A percentile compares a stretch with the other conserved stretches of the same genome.
Conservation (phyloP, 2,888 invertebrate species). For the Rhamnusium bicolor region DNA sequence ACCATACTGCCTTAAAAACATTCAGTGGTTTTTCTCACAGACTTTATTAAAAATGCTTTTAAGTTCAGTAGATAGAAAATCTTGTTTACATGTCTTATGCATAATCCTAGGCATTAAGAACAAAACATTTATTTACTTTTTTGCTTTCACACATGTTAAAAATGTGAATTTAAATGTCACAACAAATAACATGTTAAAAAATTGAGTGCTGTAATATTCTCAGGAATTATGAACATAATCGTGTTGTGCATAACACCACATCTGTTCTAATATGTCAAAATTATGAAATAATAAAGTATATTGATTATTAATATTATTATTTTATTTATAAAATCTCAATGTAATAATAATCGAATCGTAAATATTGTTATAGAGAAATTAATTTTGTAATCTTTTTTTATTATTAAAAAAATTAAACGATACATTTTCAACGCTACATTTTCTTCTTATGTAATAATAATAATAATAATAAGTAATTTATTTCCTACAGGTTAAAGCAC, state of each 20-base stretch:
- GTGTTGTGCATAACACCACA: neutral
- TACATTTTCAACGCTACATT: too few species aligned
- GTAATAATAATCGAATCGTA: too few species aligned
- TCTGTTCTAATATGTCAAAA: neutral
- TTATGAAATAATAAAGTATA: too few species aligned
- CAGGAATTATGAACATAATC: neutral
- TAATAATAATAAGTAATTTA: too few species aligned
- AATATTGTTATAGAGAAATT: too few species aligned
- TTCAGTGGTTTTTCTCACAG: neutral
- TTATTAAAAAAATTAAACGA: too few species aligned
- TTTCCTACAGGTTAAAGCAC: too few species aligned
- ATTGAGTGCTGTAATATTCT: neutral
- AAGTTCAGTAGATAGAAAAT: conserved; percentile 7
- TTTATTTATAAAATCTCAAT: too few species aligned
- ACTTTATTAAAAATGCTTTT: conserved; percentile 6
- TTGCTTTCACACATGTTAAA: neutral
- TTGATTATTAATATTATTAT: too few species aligned
- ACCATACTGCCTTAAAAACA: too few species aligned
- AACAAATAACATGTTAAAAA: neutral
- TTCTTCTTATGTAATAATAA: too few species aligned
- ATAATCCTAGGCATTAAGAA: neutral
- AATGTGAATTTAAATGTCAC: neutral
- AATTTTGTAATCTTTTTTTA: too few species aligned
- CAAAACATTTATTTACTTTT: neutral
- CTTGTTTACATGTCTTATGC: conserved; percentile 11